Base-by-base conservation (phyloP, 2,888 invertebrate genomes). In the Busseola fusca region DNA sequence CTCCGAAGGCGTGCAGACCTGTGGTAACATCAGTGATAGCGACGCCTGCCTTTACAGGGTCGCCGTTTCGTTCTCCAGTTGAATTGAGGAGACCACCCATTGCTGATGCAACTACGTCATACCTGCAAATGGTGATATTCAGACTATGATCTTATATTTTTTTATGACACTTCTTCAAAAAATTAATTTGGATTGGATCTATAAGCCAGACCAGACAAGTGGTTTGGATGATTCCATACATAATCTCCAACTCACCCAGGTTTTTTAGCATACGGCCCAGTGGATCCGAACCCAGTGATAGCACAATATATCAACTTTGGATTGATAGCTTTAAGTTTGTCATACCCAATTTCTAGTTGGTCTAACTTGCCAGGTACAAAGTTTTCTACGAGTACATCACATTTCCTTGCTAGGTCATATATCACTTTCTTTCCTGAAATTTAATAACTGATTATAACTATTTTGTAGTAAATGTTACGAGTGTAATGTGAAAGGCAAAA, bases 81-180 rank as follows among this genome's bases (percentile, higher is more conserved):
- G 98, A 97, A 88, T 98, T 97, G 37, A 99, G 87, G 0, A 99
- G 94, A 0, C 99, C 99, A 6, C 99, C 99, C 85, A 98, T 96
- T 0, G 99, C 99, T 21, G 99, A 97, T 1, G 99, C 99, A 83
- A 99, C 98, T 0, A 99, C 98, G 94, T 99, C 99, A 92, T 99
- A 99, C 3, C 96, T 96, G 87, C 58, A 93, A 93, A 58, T 72
- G 25, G 9, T 21, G 18, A 14, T 58, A 50, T 34, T 48, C 27
- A 30, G 1, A 45, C 9, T 45, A 30, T 21, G 4, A 60, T 37
- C 5, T 16, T 25, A 6, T 12, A 25, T 3, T 42, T 27, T 54
- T 60, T 42, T 7, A 42, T 27, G 14, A 14, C 21, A 9, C 3
- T 27, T 21, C 27, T 9, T 27, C 2, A 62, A 42, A 16, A 54